These are phyloP conservation scores for Drosophila mauritiana DNA, from an alignment of 1,140 invertebrate species.

Conservation along the genomic window DNA sequence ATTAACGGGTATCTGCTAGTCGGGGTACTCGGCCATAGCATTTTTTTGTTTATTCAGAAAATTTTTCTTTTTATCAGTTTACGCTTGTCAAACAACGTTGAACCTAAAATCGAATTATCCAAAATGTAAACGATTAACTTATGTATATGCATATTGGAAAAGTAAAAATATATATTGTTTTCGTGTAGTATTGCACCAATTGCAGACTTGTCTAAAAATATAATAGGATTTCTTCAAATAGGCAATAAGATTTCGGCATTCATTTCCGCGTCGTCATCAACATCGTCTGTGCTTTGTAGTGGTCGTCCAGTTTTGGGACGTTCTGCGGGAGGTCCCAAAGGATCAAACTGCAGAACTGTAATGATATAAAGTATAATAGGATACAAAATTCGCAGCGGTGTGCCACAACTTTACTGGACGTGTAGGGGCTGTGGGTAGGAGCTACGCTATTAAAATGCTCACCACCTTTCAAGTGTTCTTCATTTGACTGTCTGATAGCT, in stretches of 20 bases:
- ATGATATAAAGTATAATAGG: background rate
- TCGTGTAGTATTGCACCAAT: no score
- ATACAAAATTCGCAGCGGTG: no score
- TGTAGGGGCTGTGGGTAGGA: background rate
- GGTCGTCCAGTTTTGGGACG: slow-evolving; percentile 90
- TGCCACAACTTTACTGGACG: background rate
- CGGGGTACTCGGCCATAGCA: no score
- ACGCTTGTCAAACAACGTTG: no score
- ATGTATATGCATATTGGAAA: no score
- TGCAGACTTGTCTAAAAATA: background rate
- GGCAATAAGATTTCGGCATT: slow-evolving; percentile 93
- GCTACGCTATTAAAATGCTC: slow-evolving; percentile 36
- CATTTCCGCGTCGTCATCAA: slow-evolving; percentile 91
- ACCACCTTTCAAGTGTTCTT: slow-evolving; percentile 45
- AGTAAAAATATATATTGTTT: no score
- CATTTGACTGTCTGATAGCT: slow-evolving; percentile 54
- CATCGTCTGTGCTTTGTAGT: slow-evolving; percentile 89
- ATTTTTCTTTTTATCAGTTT: no score
- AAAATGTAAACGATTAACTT: no score
- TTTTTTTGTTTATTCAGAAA: no score
- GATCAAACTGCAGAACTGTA: slow-evolving; percentile 86
- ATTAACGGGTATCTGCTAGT: no score
- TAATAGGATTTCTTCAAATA: slow-evolving; percentile 47
- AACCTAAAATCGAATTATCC: no score
- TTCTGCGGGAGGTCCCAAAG: slow-evolving; percentile 89